These are phyloP conservation scores for Bombus impatiens DNA, from an alignment of 1,140 invertebrate genomes.

Conservation along the genomic window DNA sequence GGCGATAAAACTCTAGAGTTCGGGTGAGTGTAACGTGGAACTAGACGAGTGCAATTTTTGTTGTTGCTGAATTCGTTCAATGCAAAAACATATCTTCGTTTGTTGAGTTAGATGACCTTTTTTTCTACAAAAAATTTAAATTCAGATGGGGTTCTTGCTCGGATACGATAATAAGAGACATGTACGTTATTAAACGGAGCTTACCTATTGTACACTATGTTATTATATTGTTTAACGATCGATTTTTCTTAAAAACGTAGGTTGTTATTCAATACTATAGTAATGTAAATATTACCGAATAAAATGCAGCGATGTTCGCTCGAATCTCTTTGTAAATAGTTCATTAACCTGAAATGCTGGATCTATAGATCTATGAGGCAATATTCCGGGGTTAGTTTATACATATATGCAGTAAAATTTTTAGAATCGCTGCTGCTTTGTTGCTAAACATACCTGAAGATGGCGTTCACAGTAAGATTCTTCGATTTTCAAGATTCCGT, in stretches of 20 bases:
- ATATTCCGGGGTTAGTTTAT: constrained; percentile 37
- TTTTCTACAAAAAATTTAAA: background rate
- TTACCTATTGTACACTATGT: constrained; percentile 1
- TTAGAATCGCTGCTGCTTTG: constrained; percentile 18
- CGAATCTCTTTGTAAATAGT: background rate
- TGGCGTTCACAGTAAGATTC: constrained; percentile 59
- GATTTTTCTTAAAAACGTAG: background rate
- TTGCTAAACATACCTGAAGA: constrained; percentile 45
- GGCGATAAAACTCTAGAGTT: background rate
- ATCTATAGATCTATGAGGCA: constrained; percentile 42
- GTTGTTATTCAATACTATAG: background rate
- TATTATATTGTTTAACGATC: background rate
- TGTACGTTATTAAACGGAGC: background rate
- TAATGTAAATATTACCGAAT: background rate
- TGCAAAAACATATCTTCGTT: background rate
- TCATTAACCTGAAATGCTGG: constrained; percentile 20
- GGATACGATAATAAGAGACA: background rate
- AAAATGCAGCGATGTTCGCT: too few relatives aligned
- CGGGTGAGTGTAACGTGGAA: background rate
- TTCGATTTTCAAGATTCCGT: constrained; percentile 69
- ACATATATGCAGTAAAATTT: constrained; percentile 29
- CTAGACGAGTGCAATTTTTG: background rate
- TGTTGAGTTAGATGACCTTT: background rate
- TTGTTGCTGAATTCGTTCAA: background rate
- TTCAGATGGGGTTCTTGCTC: background rate